These are phyloP conservation scores for Aegotheles bennettii DNA, from an alignment of 2,113 vertebrate genomes.

Conservation along the genomic window DNA sequence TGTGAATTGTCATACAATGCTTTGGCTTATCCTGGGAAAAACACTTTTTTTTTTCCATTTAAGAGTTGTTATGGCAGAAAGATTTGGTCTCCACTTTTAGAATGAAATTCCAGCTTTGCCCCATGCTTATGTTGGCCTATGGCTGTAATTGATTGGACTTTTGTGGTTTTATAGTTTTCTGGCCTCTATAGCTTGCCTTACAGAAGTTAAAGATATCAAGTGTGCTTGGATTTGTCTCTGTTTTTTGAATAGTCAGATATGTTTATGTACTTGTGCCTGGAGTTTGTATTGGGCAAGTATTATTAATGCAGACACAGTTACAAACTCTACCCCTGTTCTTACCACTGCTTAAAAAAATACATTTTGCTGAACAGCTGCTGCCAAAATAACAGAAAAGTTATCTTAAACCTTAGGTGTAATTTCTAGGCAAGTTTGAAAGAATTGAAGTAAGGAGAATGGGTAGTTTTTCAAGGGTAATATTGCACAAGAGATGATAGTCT, in stretches of 20 bases:
- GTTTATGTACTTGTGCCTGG: neutral
- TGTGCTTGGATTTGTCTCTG: neutral
- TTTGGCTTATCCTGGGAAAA: neutral
- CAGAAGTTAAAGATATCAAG: neutral
- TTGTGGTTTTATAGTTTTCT: neutral
- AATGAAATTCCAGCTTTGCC: neutral
- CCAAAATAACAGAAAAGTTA: neutral
- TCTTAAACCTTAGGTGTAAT: neutral
- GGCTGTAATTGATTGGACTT: neutral
- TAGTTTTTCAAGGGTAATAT: neutral
- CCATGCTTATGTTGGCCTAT: neutral
- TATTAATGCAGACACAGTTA: neutral
- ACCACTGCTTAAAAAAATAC: neutral
- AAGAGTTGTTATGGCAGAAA: neutral
- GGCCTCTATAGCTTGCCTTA: neutral
- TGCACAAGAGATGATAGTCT: neutral
- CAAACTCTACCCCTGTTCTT: neutral
- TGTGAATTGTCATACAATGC: neutral
- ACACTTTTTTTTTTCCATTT: neutral
- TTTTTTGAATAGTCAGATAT: neutral
- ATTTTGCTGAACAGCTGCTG: neutral
- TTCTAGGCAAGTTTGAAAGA: neutral
- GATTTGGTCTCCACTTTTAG: neutral
- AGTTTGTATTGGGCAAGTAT: neutral
- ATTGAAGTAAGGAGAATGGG: neutral